Base-by-base conservation (phyloP, 2,797 vertebrate genomes). In the Ptychadena robeensis region DNA sequence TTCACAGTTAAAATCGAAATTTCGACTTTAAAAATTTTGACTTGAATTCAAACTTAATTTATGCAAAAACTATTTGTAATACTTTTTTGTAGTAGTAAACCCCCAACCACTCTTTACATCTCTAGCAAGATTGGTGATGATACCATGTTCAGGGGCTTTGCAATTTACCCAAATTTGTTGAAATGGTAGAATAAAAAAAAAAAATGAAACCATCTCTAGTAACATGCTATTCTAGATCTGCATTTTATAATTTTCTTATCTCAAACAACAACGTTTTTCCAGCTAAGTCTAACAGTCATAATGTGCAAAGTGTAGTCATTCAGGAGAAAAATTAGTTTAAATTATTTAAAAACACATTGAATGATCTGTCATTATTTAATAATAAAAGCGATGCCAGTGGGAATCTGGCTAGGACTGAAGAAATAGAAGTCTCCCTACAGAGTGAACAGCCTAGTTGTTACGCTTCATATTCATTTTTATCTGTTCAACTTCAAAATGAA, bases 231-330 rank as follows among this genome's bases (percentile, higher is more conserved):
- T 38, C 3, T 53, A 22, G 18, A 53, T 53, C 44, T 53, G 44
- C 15, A 22, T 22, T 53, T 22, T 53, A 44, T 44, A 44, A 12
- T 44, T 74, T 65, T 48, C 80, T 82, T 75, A 82, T 82, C 80
- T 68, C 40, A 25, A 68, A 59, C 31, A 67, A 57, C 80, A 82
- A 35, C 72, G 31, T 34, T 68, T 67, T 68, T 82, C 40, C 32
- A 3, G 22, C 61, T 74, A 31, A 75, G 57, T 25, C 44, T 22
- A 53, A 18, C 18, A 53, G 22, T 53, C 18, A 15, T 53, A 53
- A 53, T 53, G 44, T 22, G 18, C 4, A 53, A 18, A 48, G 15
- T 18, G 40, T 48, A 75, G 3, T 40, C 34, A 44, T 82, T 82
- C 65, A 69, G 40, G 27, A 70, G 65, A 12, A 82, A 76, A 75